phyloP scores from a whole-genome alignment of 2,797 vertebrate species.

The Cynodonichthys magdalenae region DNA sequence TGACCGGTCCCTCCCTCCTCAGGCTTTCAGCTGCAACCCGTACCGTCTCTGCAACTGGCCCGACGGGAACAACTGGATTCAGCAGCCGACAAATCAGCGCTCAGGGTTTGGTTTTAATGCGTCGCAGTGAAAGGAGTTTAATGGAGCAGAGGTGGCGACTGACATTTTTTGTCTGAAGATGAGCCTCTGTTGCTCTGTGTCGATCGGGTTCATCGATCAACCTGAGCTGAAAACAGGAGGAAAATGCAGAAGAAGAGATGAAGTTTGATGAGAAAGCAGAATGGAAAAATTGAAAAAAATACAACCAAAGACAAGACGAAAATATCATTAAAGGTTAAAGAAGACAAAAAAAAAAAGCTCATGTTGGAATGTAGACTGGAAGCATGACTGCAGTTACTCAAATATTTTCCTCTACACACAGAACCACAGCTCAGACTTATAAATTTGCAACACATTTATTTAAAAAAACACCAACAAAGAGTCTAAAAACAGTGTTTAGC shows the following conservation, averaged over 20 bases:
- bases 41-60: constrained; percentile 59
- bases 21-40: constrained; percentile 61
- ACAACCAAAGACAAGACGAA: neutral
- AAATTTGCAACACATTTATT: constrained; percentile 33
- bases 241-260: neutral
- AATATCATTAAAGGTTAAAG: neutral
- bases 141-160: constrained; percentile 18
- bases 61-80: constrained; percentile 76
- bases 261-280: neutral
- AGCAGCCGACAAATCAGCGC: constrained; percentile 57
- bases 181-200: constrained; percentile 26
- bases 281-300: neutral
- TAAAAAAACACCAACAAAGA: constrained; percentile 1
- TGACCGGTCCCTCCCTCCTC: constrained; percentile 59
- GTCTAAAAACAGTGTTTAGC: neutral
- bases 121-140: constrained; percentile 31
- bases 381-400: constrained; percentile 20
- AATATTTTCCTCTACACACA: neutral
- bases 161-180: constrained; percentile 14
- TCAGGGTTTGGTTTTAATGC: constrained; percentile 46
- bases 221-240: constrained; percentile 12
- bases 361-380: constrained; percentile 19
- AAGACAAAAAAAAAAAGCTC: neutral
- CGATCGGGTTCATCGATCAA: constrained; percentile 28
- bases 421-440: neutral